Conservation (phyloP, 2,797 vertebrate genomes). For the Philypnodon macrostomus region DNA sequence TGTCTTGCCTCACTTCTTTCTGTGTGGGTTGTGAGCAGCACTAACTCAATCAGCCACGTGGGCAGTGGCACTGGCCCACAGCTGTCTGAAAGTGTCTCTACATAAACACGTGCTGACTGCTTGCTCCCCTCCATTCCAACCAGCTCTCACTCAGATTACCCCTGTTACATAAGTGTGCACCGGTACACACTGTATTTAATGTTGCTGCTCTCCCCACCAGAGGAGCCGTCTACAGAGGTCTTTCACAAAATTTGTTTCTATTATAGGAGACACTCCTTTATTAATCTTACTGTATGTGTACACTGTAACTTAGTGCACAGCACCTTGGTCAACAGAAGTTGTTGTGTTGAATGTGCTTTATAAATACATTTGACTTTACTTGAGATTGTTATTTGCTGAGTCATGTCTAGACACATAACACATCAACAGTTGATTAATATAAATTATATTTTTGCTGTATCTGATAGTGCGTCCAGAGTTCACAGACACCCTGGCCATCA, state of each 20-base stretch:
- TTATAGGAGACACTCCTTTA: constrained; percentile 10
- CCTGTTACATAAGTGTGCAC: constrained; percentile 63
- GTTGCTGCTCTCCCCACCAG: constrained; percentile 39
- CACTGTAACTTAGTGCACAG: too few species aligned
- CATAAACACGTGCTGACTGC: constrained; percentile 60
- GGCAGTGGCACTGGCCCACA: constrained; percentile 54
- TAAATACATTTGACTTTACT: too few species aligned
- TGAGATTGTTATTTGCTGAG: neutral
- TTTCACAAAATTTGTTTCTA: constrained; percentile 13
- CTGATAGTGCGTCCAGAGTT: constrained; percentile 92
- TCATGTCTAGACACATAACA: constrained; percentile 8
- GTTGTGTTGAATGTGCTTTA: too few species aligned
- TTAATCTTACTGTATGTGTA: neutral
- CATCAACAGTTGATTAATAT: neutral
- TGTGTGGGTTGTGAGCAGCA: constrained; percentile 31
- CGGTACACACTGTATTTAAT: constrained; percentile 46
- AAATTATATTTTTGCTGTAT: constrained; percentile 22
- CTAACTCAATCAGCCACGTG: constrained; percentile 44
- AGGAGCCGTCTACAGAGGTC: constrained; percentile 33
- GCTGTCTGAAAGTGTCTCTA: constrained; percentile 71
- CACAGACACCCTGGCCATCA: constrained; percentile 94
- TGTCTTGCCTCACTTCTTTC: constrained; percentile 38
- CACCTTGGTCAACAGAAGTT: too few species aligned
- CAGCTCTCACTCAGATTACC: constrained; percentile 66
- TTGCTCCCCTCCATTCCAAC: constrained; percentile 50